phyloP scores from a whole-genome alignment of 2,113 vertebrate species.

The Solenodon paradoxus region DNA sequence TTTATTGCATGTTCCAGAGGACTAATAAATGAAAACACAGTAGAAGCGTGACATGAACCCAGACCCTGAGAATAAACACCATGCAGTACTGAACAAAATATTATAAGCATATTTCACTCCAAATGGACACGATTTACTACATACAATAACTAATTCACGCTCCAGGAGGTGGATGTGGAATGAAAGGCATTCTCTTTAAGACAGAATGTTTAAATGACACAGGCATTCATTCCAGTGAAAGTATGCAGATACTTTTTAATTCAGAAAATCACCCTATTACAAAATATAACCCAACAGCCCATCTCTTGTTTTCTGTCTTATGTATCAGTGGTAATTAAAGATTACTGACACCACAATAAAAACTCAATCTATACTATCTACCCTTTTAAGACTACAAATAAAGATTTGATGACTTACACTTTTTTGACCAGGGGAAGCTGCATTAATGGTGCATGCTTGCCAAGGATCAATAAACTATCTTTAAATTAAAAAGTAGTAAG shows the following conservation, averaged over 20 bases:
- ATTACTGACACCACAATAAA: background rate
- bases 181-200: slow-evolving; percentile 18
- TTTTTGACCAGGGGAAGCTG: background rate
- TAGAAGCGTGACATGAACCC: background rate
- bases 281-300: background rate
- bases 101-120: slow-evolving; percentile 8
- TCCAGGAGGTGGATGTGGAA: background rate
- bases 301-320: background rate
- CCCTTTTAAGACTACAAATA: background rate
- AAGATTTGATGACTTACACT: background rate
- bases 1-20: slow-evolving; percentile 15
- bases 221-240: background rate
- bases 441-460: background rate
- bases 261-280: slow-evolving; percentile 9
- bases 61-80: slow-evolving; percentile 22
- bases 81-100: background rate
- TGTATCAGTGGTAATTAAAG: background rate
- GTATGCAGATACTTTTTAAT: background rate
- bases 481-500: background rate
- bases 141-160: background rate
- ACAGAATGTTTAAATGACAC: background rate
- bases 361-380: background rate
- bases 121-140: slow-evolving; percentile 38
- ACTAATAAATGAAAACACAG: slow-evolving; percentile 60
- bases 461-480: background rate